phyloP scores from a whole-genome alignment of 2,888 invertebrate genomes.

The Chloroclysta siterata region DNA sequence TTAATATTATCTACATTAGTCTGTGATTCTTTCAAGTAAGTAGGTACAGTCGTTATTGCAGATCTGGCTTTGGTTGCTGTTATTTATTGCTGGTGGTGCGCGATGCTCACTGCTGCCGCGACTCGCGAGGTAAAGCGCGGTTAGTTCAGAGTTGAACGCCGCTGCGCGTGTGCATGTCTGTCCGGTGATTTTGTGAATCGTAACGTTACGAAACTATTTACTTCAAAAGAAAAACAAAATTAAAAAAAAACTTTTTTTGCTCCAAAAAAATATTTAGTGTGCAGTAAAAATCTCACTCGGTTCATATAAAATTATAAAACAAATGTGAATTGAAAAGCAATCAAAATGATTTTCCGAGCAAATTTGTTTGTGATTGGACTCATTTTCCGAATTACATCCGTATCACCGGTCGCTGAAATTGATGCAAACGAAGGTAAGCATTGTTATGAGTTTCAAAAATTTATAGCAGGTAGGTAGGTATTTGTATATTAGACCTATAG shows the following conservation, averaged over 20 bases:
- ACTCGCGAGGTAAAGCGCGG: constrained; percentile 16
- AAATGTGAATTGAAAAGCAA: constrained; percentile 43
- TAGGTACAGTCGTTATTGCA: too few species aligned
- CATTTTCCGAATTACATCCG: constrained; percentile 67
- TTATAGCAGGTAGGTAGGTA: too few species aligned
- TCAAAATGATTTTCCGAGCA: constrained; percentile 56
- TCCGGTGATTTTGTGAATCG: constrained; percentile 23
- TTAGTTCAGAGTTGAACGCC: constrained; percentile 40
- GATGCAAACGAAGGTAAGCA: constrained; percentile 70
- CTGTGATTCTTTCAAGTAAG: too few species aligned
- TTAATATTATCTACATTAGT: too few species aligned
- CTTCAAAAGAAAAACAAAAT: constrained; percentile 8
- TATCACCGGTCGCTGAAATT: constrained; percentile 72
- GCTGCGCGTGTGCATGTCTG: constrained; percentile 55
- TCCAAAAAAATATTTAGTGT: not conserved
- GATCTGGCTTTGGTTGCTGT: too few species aligned
- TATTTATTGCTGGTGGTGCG: too few species aligned
- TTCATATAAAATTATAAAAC: not conserved
- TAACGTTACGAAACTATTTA: constrained; percentile 27
- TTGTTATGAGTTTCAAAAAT: not conserved
- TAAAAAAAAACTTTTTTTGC: not conserved
- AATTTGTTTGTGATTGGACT: constrained; percentile 68
- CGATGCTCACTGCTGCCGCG: too few species aligned
- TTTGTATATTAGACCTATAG: too few species aligned
- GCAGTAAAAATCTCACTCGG: too few species aligned